A percentile compares a stretch with the other conserved stretches of the same genome.
phyloP scores from a whole-genome alignment of 2,888 invertebrate genomes.

The Lysandra coridon region DNA sequence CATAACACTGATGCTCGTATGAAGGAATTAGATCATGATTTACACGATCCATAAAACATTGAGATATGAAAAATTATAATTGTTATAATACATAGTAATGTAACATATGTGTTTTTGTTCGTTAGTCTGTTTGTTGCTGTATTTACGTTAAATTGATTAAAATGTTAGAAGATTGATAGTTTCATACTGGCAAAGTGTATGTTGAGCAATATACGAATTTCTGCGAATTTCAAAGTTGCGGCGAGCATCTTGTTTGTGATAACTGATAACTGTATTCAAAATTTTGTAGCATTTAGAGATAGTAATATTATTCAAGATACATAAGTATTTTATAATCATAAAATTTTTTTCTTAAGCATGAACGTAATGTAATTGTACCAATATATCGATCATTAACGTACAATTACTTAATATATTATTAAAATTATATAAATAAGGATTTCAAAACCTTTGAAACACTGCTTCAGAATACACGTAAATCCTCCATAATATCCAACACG shows the following conservation, averaged over 20 bases:
- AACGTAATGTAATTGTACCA: too few species aligned
- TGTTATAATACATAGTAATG: not conserved
- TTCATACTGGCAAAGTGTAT: not conserved
- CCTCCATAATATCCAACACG: not conserved
- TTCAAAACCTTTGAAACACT: not conserved
- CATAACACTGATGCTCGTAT: slow-evolving; percentile 15
- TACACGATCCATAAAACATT: not conserved
- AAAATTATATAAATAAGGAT: not conserved
- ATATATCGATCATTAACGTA: too few species aligned
- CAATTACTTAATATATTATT: not conserved
- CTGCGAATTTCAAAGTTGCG: too few species aligned
- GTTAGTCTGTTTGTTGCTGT: too few species aligned
- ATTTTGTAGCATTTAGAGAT: too few species aligned
- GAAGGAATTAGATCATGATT: slow-evolving; percentile 19
- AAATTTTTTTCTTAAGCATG: too few species aligned
- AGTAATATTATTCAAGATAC: too few species aligned
- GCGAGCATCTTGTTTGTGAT: too few species aligned
- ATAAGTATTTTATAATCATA: too few species aligned
- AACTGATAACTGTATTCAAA: too few species aligned
- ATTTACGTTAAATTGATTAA: not conserved
- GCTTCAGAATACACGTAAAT: not conserved
- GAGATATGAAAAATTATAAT: not conserved
- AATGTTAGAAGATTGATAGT: not conserved
- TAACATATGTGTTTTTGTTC: not conserved
- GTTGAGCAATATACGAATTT: not conserved